Conservation (phyloP, 2,113 vertebrate species). For the Coracopsis vasa region DNA sequence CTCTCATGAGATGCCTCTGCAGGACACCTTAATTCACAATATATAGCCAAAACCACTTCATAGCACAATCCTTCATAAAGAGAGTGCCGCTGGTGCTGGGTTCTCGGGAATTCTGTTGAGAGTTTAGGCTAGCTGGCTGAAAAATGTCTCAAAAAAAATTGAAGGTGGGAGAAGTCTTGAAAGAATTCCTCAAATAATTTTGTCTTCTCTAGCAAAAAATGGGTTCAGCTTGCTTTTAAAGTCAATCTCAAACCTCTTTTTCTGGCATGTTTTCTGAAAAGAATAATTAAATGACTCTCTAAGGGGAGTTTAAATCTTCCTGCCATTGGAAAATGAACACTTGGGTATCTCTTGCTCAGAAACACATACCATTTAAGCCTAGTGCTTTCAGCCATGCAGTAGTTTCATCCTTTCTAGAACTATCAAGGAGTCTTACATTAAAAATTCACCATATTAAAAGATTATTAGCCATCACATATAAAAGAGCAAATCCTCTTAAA, state of each 20-base stretch:
- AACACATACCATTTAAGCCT: neutral
- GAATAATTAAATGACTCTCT: neutral
- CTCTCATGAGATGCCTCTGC: slow-evolving; percentile 41
- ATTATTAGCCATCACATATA: neutral
- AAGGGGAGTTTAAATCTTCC: neutral
- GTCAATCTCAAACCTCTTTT: neutral
- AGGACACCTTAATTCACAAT: slow-evolving; percentile 53
- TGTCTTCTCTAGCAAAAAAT: neutral
- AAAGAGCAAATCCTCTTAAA: neutral
- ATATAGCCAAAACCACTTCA: neutral
- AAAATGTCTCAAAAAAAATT: neutral
- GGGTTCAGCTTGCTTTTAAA: neutral
- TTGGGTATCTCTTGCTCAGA: neutral
- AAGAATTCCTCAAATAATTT: neutral
- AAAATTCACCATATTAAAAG: neutral
- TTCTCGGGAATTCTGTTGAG: neutral
- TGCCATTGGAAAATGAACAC: neutral
- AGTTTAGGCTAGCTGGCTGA: neutral
- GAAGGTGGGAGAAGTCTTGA: neutral
- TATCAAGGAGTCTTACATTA: neutral
- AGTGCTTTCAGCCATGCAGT: neutral
- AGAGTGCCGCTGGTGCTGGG: neutral
- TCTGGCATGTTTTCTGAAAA: neutral
- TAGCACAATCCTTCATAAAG: neutral
- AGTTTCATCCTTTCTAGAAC: neutral